These are phyloP conservation scores for Nesidiocoris tenuis DNA, from an alignment of 2,888 invertebrate genomes.

Conservation along the genomic window DNA sequence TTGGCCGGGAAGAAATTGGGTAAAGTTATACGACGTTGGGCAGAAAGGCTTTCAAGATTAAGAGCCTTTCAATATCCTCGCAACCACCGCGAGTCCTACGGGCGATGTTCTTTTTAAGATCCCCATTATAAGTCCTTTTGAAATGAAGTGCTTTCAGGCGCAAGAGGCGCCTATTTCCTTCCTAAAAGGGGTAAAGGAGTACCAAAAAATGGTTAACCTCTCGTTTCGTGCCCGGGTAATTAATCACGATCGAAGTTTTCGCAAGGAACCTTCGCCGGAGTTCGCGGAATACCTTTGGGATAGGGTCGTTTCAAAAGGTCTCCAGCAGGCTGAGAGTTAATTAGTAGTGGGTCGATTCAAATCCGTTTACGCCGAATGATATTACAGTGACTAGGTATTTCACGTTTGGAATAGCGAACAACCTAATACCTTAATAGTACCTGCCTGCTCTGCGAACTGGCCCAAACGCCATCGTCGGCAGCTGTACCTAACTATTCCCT, in stretches of 20 bases:
- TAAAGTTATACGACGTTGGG: background rate
- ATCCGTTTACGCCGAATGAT: background rate
- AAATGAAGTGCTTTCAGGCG: background rate
- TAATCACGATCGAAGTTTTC: slow-evolving; percentile 15
- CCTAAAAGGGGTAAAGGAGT: background rate
- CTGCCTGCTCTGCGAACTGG: too few relatives aligned
- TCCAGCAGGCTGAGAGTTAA: background rate
- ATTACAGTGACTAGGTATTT: background rate
- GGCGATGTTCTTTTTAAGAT: background rate
- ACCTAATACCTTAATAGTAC: too few relatives aligned
- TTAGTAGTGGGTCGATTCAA: background rate
- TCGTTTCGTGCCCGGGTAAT: background rate
- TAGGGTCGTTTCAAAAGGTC: background rate
- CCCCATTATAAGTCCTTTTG: too few relatives aligned
- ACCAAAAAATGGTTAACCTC: background rate
- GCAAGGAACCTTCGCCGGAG: background rate
- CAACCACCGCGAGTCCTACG: background rate
- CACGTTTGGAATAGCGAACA: too few relatives aligned
- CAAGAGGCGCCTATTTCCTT: background rate
- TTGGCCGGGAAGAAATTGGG: background rate
- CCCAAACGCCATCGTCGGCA: too few relatives aligned
- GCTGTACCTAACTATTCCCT: too few relatives aligned
- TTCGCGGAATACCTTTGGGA: background rate
- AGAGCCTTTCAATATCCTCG: slow-evolving; percentile 1
- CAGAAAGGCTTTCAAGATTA: slow-evolving; percentile 30